Evolutionary conservation across 2,797 vertebrate species (phyloP), one percentile per base, ranked within the genome.

Genomic region (Hydrocynus forskahlii): DNA sequence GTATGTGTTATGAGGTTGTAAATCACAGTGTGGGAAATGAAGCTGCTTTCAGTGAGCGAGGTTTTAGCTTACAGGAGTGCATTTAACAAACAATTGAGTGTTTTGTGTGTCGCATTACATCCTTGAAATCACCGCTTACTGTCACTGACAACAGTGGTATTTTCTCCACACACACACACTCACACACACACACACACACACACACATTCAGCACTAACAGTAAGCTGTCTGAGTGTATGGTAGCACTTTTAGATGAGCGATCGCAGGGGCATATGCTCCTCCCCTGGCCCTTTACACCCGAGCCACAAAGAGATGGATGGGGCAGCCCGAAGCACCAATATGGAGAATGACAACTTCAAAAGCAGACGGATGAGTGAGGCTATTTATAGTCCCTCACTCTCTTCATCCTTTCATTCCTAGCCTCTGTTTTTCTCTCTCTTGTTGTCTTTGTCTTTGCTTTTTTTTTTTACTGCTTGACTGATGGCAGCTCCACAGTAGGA

Each of bases 281-380:
- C 70, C 74, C 57, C 35, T 57, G 50, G 72, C 67, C 67, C 78
- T 75, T 74, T 59, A 79, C 73, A 76, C 66, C 38, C 4, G 35
- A 48, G 72, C 78, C 74, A 84, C 68, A 86, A 75, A 83, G 81
- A 86, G 88, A 89, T 88, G 76, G 82, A 89, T 91, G 81, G 81
- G 17, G 29, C 48, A 79, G 74, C 81, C 83, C 29, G 48, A 57
- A 82, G 84, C 81, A 78, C 84, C 84, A 88, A 82, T 89, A 83
- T 88, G 86, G 85, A 59, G 64, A 48, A 86, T 89, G 88, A 89
- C 87, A 80, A 85, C 87, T 89, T 88, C 79, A 88, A 86, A 89
- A 89, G 86, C 84, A 89, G 87, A 89, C 75, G 57, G 78, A 88
- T 88, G 83, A 88, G 83, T 83, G 79, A 86, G 70, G 76, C 85